Evolutionary conservation across 1,140 invertebrate genomes (phyloP), one percentile per base, ranked within the genome.

Genomic region (Leucophenga varia): DNA sequence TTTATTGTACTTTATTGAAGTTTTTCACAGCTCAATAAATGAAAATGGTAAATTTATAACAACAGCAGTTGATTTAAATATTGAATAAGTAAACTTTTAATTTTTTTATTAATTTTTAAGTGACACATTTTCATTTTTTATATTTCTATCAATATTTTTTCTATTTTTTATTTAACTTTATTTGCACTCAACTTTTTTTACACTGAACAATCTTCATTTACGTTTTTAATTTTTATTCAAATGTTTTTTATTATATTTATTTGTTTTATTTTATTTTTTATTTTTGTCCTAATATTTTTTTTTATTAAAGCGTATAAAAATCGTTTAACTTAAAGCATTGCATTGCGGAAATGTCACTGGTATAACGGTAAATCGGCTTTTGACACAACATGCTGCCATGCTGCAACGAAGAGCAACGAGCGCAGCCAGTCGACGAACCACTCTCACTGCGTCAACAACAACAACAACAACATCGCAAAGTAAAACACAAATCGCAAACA

Each of bases 311-410:
- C n/a, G n/a, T n/a, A 25, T 25, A 25, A 25, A 25, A 25, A 25
- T 6, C 22, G 22, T 25, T n/a, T 25, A 25, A 25, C 22, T 25
- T 25, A 10, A 25, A 25, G 22, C 35, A 18, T 13, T 41, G 21
- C 39, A 58, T 55, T 55, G 63, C 63, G 63, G 63, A 67, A 63
- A 53, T 67, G 63, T 59, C 50, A 51, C 57, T 39, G 55, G 57
- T 59, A 51, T 61, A 67, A 65, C 59, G 67, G 63, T 65, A 65
- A 67, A 67, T 67, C 64, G 64, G 63, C 63, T 67, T 67, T 67
- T 63, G 59, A 56, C 63, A 67, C 56, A 54, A 56, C 57, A 42
- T 50, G 56, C 22, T n/a, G n/a, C n/a, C n/a, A n/a, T n/a, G 10
- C 22, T 55, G 49, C 54, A 37, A 41, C 52, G 42, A 10, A 25